Evolutionary conservation across 2,888 invertebrate species (phyloP).

Genomic region (Volucella bombylans): DNA sequence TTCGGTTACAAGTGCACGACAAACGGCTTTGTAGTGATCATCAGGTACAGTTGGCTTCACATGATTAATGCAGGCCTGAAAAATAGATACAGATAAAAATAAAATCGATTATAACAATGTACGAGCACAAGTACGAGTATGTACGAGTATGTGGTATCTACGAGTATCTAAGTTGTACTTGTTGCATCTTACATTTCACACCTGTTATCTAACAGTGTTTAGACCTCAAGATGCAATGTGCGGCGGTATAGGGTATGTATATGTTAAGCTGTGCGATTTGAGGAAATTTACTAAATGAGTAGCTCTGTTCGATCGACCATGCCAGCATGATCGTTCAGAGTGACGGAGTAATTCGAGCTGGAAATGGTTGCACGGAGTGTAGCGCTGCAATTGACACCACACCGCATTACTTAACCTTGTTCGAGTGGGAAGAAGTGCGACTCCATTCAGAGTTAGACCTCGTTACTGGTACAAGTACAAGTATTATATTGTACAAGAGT

Average conservation of each 20-base stretch:
- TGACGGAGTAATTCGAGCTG: conserved; percentile 56
- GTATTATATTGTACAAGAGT: too few species aligned
- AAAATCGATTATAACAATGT: conserved; percentile 43
- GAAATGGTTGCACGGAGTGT: conserved; percentile 42
- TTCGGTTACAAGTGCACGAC: conserved; percentile 95
- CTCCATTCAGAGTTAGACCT: conserved; percentile 30
- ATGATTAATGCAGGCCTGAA: conserved; percentile 84
- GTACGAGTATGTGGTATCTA: background rate
- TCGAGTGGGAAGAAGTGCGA: conserved; percentile 60
- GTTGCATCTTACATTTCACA: conserved; percentile 65
- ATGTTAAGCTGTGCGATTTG: conserved; percentile 18
- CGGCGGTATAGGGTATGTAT: conserved; percentile 13
- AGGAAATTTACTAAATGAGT: conserved; percentile 54
- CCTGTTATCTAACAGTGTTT: conserved; percentile 62
- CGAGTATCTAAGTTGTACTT: background rate
- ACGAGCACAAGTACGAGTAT: background rate
- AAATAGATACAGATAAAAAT: conserved; percentile 55
- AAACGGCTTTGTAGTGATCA: conserved; percentile 92
- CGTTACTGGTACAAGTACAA: background rate
- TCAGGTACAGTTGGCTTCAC: conserved; percentile 83
- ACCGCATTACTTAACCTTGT: conserved; percentile 68
- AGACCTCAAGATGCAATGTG: background rate
- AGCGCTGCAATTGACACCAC: conserved; percentile 62
- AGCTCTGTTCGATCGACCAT: conserved; percentile 26
- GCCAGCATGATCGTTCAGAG: background rate